These are phyloP conservation scores for Hirtodrosophila confusa DNA, from an alignment of 2,888 invertebrate species.

Conservation along the genomic window DNA sequence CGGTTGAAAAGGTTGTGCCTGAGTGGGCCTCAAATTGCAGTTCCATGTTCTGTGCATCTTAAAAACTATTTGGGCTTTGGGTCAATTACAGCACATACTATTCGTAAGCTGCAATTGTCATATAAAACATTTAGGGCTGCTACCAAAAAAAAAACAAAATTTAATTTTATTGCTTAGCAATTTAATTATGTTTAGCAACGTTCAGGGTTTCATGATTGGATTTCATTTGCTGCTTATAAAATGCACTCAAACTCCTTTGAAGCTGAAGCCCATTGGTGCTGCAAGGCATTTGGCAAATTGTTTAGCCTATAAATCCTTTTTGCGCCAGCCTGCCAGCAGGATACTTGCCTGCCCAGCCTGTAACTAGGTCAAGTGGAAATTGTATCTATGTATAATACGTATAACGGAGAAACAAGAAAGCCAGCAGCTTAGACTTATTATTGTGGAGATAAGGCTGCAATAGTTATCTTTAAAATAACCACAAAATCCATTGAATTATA, in stretches of 20 bases:
- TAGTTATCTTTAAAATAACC: slow-evolving; percentile 72
- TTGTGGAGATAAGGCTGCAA: slow-evolving; percentile 51
- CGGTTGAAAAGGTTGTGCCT: slow-evolving; percentile 2
- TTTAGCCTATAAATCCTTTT: slow-evolving; percentile 58
- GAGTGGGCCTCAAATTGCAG: slow-evolving; percentile 37
- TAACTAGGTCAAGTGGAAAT: slow-evolving; percentile 74
- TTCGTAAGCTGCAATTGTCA: slow-evolving; percentile 6
- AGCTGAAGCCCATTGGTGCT: slow-evolving; percentile 19
- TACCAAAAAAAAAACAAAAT: not conserved
- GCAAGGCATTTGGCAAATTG: slow-evolving; percentile 49
- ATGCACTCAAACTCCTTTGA: slow-evolving; percentile 11
- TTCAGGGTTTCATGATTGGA: slow-evolving; percentile 33
- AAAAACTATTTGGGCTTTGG: slow-evolving; percentile 19
- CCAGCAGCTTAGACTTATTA: slow-evolving; percentile 56
- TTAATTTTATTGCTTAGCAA: slow-evolving; percentile 22
- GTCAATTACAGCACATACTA: slow-evolving; percentile 13
- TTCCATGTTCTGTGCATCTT: slow-evolving; percentile 21
- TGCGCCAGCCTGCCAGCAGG: slow-evolving; percentile 14
- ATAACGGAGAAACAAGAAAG: slow-evolving; percentile 43
- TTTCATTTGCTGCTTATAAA: slow-evolving; percentile 26
- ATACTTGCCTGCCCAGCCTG: slow-evolving; percentile 1
- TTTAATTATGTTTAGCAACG: slow-evolving; percentile 40
- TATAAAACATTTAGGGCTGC: not conserved
- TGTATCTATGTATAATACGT: slow-evolving; percentile 45
- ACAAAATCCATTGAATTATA: slow-evolving; percentile 74